phyloP scores from a whole-genome alignment of 2,797 vertebrate genomes.

The Taeniopygia guttata region DNA sequence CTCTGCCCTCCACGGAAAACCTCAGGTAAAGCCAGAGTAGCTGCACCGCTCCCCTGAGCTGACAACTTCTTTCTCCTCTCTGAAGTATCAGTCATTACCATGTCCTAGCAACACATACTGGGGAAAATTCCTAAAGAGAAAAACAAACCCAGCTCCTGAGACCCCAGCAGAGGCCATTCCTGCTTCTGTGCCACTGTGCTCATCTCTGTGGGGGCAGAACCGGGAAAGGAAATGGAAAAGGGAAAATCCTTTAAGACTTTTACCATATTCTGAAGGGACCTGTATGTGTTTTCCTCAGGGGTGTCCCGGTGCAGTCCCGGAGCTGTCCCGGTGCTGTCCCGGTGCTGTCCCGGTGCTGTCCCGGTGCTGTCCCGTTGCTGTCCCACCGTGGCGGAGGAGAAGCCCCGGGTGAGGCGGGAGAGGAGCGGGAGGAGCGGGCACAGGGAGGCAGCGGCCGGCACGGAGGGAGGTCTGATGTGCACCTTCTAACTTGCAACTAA shows the following conservation, averaged over 20 bases:
- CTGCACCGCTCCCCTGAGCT: too few relatives aligned
- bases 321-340: too few relatives aligned
- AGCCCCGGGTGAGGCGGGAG: too few relatives aligned
- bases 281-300: background rate
- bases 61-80: background rate
- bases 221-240: too few relatives aligned
- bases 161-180: background rate
- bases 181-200: background rate
- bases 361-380: too few relatives aligned
- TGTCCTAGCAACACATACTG: too few relatives aligned
- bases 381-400: too few relatives aligned
- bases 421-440: too few relatives aligned
- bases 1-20: background rate
- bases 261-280: background rate
- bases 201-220: background rate
- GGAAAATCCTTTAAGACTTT: background rate
- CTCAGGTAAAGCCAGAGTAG: background rate
- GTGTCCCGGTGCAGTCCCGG: too few relatives aligned
- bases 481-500: constrained; percentile 3
- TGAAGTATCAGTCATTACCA: background rate
- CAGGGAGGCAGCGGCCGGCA: too few relatives aligned
- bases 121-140: background rate
- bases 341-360: too few relatives aligned
- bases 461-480: too few relatives aligned
- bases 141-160: background rate